Base-by-base conservation (phyloP, 2,113 vertebrate genomes). In the Tiliqua scincoides region DNA sequence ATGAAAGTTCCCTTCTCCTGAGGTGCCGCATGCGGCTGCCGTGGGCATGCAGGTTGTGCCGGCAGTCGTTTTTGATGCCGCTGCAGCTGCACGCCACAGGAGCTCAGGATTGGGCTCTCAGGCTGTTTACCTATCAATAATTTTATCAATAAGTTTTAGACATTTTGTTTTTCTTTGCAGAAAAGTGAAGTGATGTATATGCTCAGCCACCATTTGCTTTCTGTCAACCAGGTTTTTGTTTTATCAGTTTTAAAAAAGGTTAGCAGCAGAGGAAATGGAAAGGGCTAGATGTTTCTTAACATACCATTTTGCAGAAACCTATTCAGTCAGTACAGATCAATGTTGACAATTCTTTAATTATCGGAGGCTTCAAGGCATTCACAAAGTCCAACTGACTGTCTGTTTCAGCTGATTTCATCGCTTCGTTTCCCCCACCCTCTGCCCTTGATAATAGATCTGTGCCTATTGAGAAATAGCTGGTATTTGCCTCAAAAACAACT, bases 331-430 rank as follows among this genome's bases (percentile, higher is more conserved):
- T 43, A 62, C 89, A 79, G n/a, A 91, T 87, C 67, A 79, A 1
- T 88, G 62, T 62, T 89, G 84, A 85, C 30, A 89, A 89, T 83
- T 21, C 21, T 25, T 87, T 90, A 93, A 90, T 85, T 91, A 63
- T 89, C 25, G 89, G 23, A 86, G 25, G 8, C 77, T 90, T 91
- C 86, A 88, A 89, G 37, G 17, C 79, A 78, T 94, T 90, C 86
- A 11, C 68, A 88, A 87, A 92, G 32, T 79, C 20, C 25, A 62
- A 59, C 65, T 76, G 65, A 52, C 35, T 91, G 30, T 2, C 48
- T 91, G 90, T 89, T 71, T 67, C 68, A 90, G 71, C 4, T 87
- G 88, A 89, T 83, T 90, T 87, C 74, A 89, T 21, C 9, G 79
- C 3, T 70, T 82, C 65, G 20, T 6, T n/a, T 32, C 30, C 0